phyloP scores from a whole-genome alignment of 2,888 invertebrate species.

The Lutraria lutraria region DNA sequence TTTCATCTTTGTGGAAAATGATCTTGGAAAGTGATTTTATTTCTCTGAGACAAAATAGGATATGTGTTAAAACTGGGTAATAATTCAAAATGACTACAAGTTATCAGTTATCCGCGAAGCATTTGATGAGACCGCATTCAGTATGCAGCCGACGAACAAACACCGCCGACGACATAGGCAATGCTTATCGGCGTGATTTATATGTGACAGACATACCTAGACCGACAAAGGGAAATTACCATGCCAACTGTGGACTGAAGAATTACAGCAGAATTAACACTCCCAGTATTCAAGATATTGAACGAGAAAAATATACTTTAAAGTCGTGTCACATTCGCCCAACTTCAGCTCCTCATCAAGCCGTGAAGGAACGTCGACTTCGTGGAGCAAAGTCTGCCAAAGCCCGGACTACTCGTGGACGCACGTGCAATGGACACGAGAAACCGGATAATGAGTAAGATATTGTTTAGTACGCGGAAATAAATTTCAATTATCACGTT shows the following conservation, averaged over 20 bases:
- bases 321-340: constrained; percentile 1
- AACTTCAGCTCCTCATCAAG: constrained; percentile 1
- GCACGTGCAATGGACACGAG: not conserved
- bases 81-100: not conserved
- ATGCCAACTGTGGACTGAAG: not conserved
- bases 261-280: not conserved
- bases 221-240: not conserved
- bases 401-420: not conserved
- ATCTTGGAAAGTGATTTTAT: not conserved
- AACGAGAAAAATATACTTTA: constrained; percentile 32
- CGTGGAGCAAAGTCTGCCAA: not conserved
- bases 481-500: too few relatives aligned
- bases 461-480: not conserved
- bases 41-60: not conserved
- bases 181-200: not conserved
- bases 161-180: constrained; percentile 1
- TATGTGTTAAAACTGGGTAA: not conserved
- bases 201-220: not conserved
- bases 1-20: not conserved
- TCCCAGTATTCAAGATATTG: constrained; percentile 15
- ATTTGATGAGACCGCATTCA: not conserved
- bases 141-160: not conserved
- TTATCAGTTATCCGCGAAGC: not conserved
- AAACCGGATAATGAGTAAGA: constrained; percentile 10
- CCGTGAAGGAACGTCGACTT: not conserved